Evolutionary conservation across 2,888 invertebrate genomes (phyloP).

Genomic region (Cryptocephalus primarius): DNA sequence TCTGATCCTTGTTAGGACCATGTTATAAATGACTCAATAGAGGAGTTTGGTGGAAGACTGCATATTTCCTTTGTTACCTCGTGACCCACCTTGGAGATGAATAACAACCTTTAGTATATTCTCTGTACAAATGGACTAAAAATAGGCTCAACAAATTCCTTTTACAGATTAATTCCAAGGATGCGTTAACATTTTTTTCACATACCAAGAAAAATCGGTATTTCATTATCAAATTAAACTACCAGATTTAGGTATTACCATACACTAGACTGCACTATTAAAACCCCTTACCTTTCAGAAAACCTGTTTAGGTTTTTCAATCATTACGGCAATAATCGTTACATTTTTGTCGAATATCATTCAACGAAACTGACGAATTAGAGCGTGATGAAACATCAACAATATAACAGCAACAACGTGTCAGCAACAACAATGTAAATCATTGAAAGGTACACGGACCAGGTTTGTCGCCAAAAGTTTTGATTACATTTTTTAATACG

Average conservation of each 20-base stretch:
- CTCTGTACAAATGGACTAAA: too few species aligned
- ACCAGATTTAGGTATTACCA: background rate
- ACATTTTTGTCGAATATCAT: background rate
- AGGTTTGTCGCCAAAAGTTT: constrained; percentile 1
- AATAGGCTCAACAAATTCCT: too few species aligned
- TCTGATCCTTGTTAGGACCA: too few species aligned
- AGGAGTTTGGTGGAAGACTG: too few species aligned
- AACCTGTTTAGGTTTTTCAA: background rate
- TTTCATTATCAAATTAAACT: background rate
- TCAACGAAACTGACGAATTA: constrained; percentile 3
- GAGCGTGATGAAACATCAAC: constrained; percentile 26
- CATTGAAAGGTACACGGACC: constrained; percentile 22
- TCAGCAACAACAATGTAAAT: constrained; percentile 35
- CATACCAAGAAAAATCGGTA: background rate
- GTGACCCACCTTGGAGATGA: too few species aligned
- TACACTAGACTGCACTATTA: background rate
- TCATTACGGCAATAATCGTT: background rate
- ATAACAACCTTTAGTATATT: too few species aligned
- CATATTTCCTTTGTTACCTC: too few species aligned
- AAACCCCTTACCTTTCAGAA: background rate
- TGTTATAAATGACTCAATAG: too few species aligned
- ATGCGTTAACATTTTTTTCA: too few species aligned
- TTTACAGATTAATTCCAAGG: too few species aligned
- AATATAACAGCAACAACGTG: constrained; percentile 38
- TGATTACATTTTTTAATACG: too few species aligned